Percentiles rank a stretch among this genome's conserved stretches.
Conservation (phyloP, 2,888 invertebrate species). For the Margaritifera margaritifera region DNA sequence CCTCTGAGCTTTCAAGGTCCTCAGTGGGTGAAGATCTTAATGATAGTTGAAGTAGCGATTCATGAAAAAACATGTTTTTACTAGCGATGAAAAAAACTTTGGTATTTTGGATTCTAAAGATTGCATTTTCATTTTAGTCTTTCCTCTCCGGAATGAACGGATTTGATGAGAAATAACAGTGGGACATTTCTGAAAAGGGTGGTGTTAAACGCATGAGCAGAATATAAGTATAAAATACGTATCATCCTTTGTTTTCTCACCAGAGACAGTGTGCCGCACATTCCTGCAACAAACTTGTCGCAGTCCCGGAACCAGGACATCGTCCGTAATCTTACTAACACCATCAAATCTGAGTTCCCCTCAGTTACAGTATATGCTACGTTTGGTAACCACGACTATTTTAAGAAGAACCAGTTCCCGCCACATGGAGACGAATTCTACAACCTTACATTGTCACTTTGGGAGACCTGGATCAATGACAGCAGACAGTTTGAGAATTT, state of each 20-base stretch:
- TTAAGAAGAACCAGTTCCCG: slow-evolving; percentile 75
- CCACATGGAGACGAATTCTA: slow-evolving; percentile 72
- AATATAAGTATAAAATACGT: neutral
- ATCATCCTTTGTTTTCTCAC: neutral
- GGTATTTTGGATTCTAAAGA: too few species aligned
- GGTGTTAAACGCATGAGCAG: too few species aligned
- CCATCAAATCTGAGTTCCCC: slow-evolving; percentile 77
- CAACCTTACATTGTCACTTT: slow-evolving; percentile 79
- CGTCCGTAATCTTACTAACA: slow-evolving; percentile 81
- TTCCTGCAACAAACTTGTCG: slow-evolving; percentile 79
- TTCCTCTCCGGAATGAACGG: too few species aligned
- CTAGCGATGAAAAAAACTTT: too few species aligned
- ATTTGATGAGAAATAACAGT: too few species aligned
- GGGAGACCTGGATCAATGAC: slow-evolving; percentile 81
- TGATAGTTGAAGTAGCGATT: too few species aligned
- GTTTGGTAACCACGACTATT: slow-evolving; percentile 87
- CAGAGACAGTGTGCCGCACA: slow-evolving; percentile 88
- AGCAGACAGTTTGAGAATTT: slow-evolving; percentile 87
- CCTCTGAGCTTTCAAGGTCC: too few species aligned
- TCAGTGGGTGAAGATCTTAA: too few species aligned
- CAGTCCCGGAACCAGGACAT: slow-evolving; percentile 83
- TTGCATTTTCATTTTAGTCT: too few species aligned
- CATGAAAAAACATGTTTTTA: too few species aligned
- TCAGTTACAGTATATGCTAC: slow-evolving; percentile 87
- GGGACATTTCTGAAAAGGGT: too few species aligned